These are phyloP conservation scores for Drosophila aldrichi DNA, from an alignment of 2,888 invertebrate genomes.

Conservation along the genomic window DNA sequence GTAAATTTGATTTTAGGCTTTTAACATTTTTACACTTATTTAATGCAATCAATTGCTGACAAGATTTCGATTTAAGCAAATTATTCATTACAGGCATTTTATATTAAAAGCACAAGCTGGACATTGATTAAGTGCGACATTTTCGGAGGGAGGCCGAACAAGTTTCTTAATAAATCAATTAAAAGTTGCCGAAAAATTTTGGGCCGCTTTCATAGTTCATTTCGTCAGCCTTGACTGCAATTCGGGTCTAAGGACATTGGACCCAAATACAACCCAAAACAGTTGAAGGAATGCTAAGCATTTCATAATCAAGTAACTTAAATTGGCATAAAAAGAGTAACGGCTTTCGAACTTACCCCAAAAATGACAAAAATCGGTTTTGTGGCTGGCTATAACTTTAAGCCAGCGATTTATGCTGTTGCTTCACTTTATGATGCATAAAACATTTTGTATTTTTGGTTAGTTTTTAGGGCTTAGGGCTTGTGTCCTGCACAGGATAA, in stretches of 20 bases:
- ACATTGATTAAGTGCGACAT: conserved; percentile 11
- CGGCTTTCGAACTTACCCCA: conserved; percentile 54
- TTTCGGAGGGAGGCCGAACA: not conserved
- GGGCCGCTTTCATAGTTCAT: conserved; percentile 4
- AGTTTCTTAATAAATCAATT: conserved; percentile 50
- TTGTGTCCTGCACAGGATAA: conserved; percentile 25
- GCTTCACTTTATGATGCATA: conserved; percentile 41
- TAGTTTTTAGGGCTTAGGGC: not conserved
- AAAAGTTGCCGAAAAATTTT: conserved; percentile 32
- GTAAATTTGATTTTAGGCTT: not conserved
- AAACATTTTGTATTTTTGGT: conserved; percentile 5
- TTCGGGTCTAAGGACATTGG: conserved; percentile 7
- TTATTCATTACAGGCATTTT: not conserved
- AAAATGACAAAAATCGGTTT: conserved; percentile 40
- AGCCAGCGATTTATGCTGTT: conserved; percentile 47
- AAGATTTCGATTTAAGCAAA: conserved; percentile 3
- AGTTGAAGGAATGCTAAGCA: conserved; percentile 1
- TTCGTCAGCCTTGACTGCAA: not conserved
- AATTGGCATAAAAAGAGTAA: conserved; percentile 14
- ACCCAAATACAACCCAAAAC: conserved; percentile 13
- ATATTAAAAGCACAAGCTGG: conserved; percentile 9
- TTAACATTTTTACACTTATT: not conserved
- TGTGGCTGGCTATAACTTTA: conserved; percentile 36
- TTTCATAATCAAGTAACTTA: conserved; percentile 9
- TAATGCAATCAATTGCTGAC: not conserved